Conservation (phyloP, 2,888 invertebrate species). For the Acrobasis consociella region DNA sequence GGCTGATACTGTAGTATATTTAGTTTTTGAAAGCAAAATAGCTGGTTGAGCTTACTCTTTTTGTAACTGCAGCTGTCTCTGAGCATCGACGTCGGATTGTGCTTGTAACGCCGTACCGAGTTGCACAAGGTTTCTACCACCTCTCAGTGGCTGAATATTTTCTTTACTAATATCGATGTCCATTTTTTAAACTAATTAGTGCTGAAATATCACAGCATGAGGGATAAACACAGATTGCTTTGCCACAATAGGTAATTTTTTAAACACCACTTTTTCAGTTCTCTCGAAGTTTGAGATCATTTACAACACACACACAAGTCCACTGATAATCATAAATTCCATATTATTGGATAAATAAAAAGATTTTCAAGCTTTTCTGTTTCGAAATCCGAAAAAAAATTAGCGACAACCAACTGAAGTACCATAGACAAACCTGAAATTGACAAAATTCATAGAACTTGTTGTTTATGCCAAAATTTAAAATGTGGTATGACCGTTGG, state of each 20-base stretch:
- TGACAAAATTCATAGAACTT: slow-evolving; percentile 65
- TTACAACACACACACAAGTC: slow-evolving; percentile 35
- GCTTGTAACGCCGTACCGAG: slow-evolving; percentile 91
- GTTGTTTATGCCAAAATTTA: slow-evolving; percentile 65
- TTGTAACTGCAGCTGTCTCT: slow-evolving; percentile 86
- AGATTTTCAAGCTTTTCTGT: slow-evolving; percentile 47
- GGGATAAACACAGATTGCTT: slow-evolving; percentile 68
- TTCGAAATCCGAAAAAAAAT: slow-evolving; percentile 66
- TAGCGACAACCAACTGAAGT: slow-evolving; percentile 74
- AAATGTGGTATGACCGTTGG: slow-evolving; percentile 45
- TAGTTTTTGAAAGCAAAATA: slow-evolving; percentile 21
- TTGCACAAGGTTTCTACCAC: slow-evolving; percentile 91
- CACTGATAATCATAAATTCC: slow-evolving; percentile 33
- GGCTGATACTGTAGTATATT: neutral
- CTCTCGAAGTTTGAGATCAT: slow-evolving; percentile 35
- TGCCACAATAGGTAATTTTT: slow-evolving; percentile 60
- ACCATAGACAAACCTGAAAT: slow-evolving; percentile 69
- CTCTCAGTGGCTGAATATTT: slow-evolving; percentile 96
- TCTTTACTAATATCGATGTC: slow-evolving; percentile 93
- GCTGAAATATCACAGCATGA: slow-evolving; percentile 70
- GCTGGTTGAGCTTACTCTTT: slow-evolving; percentile 83
- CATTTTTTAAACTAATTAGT: slow-evolving; percentile 79
- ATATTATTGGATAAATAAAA: slow-evolving; percentile 35
- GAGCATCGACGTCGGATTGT: slow-evolving; percentile 86
- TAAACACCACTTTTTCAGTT: slow-evolving; percentile 44